phyloP scores from a whole-genome alignment of 2,888 invertebrate species.

The Oligia fasciuncula region DNA sequence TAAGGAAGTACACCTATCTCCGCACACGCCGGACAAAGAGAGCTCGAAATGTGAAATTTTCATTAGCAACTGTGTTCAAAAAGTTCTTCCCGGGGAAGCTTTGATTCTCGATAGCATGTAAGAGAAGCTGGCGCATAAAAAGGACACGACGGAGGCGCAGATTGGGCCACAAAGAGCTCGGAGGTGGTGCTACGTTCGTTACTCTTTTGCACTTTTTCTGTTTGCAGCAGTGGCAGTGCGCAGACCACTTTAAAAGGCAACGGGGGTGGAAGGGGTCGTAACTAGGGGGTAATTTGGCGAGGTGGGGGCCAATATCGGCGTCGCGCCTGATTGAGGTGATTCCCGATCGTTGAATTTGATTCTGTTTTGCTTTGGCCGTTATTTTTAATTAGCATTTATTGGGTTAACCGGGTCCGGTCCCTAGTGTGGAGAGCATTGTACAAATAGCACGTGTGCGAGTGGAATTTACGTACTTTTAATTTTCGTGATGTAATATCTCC shows the following conservation, averaged over 20 bases:
- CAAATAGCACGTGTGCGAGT: neutral
- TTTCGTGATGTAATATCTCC: conserved; percentile 26
- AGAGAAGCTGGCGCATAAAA: conserved; percentile 87
- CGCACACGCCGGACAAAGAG: conserved; percentile 82
- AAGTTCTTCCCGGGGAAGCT: conserved; percentile 85
- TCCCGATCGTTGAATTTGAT: conserved; percentile 85
- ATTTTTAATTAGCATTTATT: conserved; percentile 79
- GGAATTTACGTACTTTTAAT: conserved; percentile 29
- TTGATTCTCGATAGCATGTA: conserved; percentile 89
- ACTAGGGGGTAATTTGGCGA: conserved; percentile 90
- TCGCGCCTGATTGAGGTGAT: conserved; percentile 89
- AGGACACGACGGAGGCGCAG: conserved; percentile 87
- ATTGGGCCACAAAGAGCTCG: conserved; percentile 90
- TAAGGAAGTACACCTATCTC: conserved; percentile 85
- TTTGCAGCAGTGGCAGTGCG: conserved; percentile 89
- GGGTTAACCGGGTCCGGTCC: conserved; percentile 52
- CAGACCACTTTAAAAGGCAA: conserved; percentile 90
- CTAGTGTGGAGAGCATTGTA: conserved; percentile 15
- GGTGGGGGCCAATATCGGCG: conserved; percentile 89
- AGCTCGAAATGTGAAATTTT: conserved; percentile 88
- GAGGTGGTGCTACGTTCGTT: conserved; percentile 87
- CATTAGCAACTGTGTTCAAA: conserved; percentile 87
- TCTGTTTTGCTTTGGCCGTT: conserved; percentile 78
- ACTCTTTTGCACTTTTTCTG: conserved; percentile 88
- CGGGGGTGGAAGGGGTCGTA: conserved; percentile 86